These are phyloP conservation scores for Corythornis vintsioides DNA, from an alignment of 2,113 vertebrate species.

Conservation along the genomic window DNA sequence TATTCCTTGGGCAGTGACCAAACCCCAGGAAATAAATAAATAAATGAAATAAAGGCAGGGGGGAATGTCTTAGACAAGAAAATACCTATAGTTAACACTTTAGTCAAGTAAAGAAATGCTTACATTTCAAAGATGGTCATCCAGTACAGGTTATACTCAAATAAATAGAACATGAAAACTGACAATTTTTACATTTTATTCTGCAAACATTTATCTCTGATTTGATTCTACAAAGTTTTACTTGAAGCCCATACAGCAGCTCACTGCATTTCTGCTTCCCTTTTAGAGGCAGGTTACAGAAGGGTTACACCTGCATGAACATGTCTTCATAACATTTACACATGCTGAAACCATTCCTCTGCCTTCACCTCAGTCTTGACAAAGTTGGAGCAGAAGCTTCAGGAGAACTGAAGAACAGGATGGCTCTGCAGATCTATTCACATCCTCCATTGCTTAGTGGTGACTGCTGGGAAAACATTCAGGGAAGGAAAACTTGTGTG, in stretches of 20 bases:
- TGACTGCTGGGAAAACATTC: not conserved
- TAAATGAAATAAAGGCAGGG: rapidly evolving
- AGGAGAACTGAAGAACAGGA: not conserved
- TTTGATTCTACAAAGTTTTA: not conserved
- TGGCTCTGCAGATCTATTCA: not conserved
- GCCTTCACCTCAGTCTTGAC: not conserved
- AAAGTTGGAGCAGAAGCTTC: not conserved
- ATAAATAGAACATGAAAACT: not conserved
- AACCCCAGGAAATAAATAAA: not conserved
- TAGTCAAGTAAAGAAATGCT: not conserved
- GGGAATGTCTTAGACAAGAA: not conserved
- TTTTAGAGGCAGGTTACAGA: not conserved
- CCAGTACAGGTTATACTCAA: not conserved
- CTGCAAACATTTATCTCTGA: not conserved
- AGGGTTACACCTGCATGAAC: not conserved
- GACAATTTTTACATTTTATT: not conserved
- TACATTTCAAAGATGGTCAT: not conserved
- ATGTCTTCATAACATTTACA: not conserved
- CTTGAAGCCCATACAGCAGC: not conserved
- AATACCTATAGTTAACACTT: not conserved
- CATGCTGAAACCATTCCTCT: not conserved
- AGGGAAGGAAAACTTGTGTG: not conserved
- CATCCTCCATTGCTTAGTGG: not conserved
- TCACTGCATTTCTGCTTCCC: not conserved
- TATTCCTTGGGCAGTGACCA: conserved; percentile 30